Conservation (phyloP, 92 coral and sea anemone species). For the Diadumene lineata region DNA sequence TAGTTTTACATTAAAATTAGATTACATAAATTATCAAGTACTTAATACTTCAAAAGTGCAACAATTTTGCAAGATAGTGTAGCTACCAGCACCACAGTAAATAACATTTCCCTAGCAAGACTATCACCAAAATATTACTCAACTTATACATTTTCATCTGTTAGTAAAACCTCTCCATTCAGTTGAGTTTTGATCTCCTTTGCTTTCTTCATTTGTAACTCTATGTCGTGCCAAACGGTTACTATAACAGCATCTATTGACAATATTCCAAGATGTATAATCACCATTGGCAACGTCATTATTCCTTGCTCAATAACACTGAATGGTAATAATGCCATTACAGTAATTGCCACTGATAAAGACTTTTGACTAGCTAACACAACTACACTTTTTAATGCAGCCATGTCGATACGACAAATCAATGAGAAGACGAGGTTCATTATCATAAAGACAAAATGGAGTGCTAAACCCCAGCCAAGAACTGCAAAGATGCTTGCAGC, state of each 20-base stretch:
- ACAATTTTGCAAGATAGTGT: no score
- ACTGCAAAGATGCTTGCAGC: conserved; percentile 70
- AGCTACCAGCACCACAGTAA: no score
- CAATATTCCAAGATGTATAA: conserved; percentile 79
- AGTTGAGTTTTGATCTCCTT: no score
- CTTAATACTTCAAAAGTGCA: no score
- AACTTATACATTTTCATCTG: background rate
- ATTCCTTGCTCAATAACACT: conserved; percentile 78
- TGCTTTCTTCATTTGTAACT: conserved; percentile 38
- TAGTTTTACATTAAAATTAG: no score
- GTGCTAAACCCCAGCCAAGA: conserved; percentile 80
- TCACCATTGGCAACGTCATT: conserved; percentile 76
- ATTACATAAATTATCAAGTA: no score
- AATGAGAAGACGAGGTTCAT: conserved; percentile 55
- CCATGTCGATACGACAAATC: conserved; percentile 58
- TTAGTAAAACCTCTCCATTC: background rate
- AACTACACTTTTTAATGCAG: conserved; percentile 72
- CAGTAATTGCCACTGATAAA: conserved; percentile 79
- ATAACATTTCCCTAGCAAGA: no score
- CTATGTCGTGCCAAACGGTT: conserved; percentile 72
- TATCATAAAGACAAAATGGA: conserved; percentile 72
- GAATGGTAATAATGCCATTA: conserved; percentile 74
- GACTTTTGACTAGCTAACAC: conserved; percentile 93
- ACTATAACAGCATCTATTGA: conserved; percentile 81
- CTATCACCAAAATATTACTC: background rate